Percentiles rank a stretch among this genome's conserved stretches.
These are phyloP conservation scores for Uria aalge DNA, from an alignment of 2,113 vertebrate species.

Conservation along the genomic window DNA sequence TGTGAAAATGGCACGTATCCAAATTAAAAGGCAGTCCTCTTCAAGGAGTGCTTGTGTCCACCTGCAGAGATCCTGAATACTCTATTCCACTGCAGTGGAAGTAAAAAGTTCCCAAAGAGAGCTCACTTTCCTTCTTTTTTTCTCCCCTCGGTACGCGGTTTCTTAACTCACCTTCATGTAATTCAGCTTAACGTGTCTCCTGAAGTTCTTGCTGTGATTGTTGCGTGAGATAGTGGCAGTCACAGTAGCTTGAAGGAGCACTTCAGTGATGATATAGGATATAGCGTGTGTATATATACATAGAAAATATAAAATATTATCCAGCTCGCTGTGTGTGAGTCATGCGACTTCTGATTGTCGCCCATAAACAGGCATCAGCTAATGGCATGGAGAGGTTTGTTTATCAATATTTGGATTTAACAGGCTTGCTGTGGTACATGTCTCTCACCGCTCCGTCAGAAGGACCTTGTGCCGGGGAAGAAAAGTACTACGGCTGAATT, in stretches of 20 bases:
- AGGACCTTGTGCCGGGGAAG: background rate
- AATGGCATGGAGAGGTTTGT: accelerated
- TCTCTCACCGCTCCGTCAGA: accelerated
- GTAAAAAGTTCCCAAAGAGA: background rate
- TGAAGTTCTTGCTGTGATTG: background rate
- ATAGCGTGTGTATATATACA: accelerated
- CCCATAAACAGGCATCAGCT: background rate
- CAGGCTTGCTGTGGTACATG: background rate
- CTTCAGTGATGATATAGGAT: background rate
- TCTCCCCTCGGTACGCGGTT: background rate
- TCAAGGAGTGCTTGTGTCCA: background rate
- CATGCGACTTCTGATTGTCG: background rate
- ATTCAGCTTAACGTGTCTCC: background rate
- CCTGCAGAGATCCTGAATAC: background rate
- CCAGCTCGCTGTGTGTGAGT: background rate
- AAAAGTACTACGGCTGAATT: background rate
- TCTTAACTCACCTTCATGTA: background rate
- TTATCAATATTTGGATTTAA: background rate
- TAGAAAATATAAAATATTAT: background rate
- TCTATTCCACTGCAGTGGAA: background rate
- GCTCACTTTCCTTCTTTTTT: background rate
- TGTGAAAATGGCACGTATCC: background rate
- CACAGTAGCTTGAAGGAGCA: background rate
- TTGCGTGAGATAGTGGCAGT: background rate
- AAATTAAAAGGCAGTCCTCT: background rate